Base-by-base conservation (phyloP, 2,888 invertebrate genomes). In the Entomobrya proxima region DNA sequence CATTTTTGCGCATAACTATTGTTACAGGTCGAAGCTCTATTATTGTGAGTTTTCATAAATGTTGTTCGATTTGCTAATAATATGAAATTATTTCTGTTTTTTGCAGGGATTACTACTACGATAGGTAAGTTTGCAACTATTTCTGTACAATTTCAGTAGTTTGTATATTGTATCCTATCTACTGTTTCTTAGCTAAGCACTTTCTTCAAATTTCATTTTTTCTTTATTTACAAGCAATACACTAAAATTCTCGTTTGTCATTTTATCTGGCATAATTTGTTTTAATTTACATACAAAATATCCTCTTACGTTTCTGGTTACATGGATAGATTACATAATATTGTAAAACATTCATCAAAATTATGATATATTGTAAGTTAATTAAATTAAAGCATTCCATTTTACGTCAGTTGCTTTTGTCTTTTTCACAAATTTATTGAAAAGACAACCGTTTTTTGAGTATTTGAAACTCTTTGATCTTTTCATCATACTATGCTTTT, bases 61-160 rank as follows among this genome's bases (percentile, higher is more conserved):
- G n/a, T n/a, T n/a, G n/a, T n/a, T n/a, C n/a, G n/a, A n/a, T n/a
- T n/a, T n/a, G n/a, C n/a, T n/a, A n/a, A n/a, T n/a, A n/a, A n/a
- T n/a, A n/a, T n/a, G 24, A 55, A 55, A 55, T 9, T 2, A 55
- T 21, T 77, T 58, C 87, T 90, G 91, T 90, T 87, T 91, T 86
- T 85, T 94, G 89, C 94, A 94, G 94, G 94, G 94, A 94, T 92
- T 94, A 94, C 92, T 94, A 94, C 92, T 94, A 94, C 91, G 94
- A 94, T 92, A 94, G 94, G 94, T 94, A 92, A 93, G 94, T 92
- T 9, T 15, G 47, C 7, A 35, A 35, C 27, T 21, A 75, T n/a
- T 18, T 35, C 37, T 50, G 11, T 21, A n/a, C 44, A 78, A 61
- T 74, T 18, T 18, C 18, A 27, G 40, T 40, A 40, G 35, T 44